These are phyloP conservation scores for Acanthaster planci DNA, from an alignment of 35 echinoderm and acorn worm genomes.

Conservation along the genomic window DNA sequence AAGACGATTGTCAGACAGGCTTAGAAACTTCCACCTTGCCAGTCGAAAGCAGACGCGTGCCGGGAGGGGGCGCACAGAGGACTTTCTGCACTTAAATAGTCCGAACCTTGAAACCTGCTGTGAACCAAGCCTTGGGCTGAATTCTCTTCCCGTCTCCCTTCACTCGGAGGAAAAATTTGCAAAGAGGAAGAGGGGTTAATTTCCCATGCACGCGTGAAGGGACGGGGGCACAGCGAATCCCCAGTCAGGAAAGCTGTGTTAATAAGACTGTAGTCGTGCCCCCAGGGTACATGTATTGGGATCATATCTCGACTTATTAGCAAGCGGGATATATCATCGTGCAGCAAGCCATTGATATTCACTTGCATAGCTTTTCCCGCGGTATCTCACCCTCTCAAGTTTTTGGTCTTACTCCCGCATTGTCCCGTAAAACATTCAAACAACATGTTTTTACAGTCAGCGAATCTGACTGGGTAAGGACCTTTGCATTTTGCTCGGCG, in stretches of 20 bases:
- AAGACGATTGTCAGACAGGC: not conserved
- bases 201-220: constrained; percentile 2
- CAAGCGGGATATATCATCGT: too few relatives aligned
- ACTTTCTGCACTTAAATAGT: too few relatives aligned
- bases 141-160: not conserved
- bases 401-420: not conserved
- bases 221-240: too few relatives aligned
- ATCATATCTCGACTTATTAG: too few relatives aligned
- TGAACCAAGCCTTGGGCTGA: not conserved
- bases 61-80: too few relatives aligned
- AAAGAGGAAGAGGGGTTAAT: not conserved
- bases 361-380: too few relatives aligned
- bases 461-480: constrained; percentile 4
- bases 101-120: too few relatives aligned
- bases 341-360: too few relatives aligned
- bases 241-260: not conserved
- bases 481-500: not conserved
- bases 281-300: not conserved
- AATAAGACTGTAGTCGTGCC: not conserved
- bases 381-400: too few relatives aligned
- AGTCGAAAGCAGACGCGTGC: not conserved
- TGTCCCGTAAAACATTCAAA: not conserved
- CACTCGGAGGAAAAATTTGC: not conserved
- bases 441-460: constrained; percentile 18
- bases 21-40: constrained; percentile 11